Base-by-base conservation (phyloP, 2,888 invertebrate genomes). In the Lacanobia wlatinum region DNA sequence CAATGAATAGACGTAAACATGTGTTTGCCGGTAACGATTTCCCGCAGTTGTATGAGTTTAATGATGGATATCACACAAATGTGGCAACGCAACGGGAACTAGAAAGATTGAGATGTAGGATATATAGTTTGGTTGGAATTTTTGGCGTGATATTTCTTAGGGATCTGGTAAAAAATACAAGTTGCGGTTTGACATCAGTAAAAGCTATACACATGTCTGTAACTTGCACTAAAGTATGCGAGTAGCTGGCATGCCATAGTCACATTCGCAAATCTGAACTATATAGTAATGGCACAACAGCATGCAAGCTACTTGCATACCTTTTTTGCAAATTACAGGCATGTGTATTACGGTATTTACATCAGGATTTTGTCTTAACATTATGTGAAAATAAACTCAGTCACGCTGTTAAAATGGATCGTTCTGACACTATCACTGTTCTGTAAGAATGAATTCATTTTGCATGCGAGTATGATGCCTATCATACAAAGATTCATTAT, bases 1-100 rank as follows among this genome's bases (percentile, higher is more conserved):
- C 88, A 89, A 91, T 94, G 92, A 94, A 94, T 93, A 93, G 94
- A 92, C 86, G 86, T 88, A 91, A 92, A 93, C 94, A 95, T 90
- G 91, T 94, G 94, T 93, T 92, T 73, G 82, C 74, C 78, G 82
- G 85, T 63, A 75, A 56, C 67, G 77, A 78, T 85, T 85, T 85
- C 82, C 59, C 73, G 62, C 60, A 64, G 50, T 69, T 70, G 60
- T 71, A 55, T 62, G 63, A 56, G 63, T 68, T 76, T 70, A 79
- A 81, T 80, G 63, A 78, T 52, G 52, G 56, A 67, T 72, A 63
- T 62, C 23, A 64, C 61, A 64, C 62, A 58, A 70, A 76, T 70
- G 55, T 62, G 40, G 55, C 55, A 50, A 52, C 16, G 6, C 10
- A 10, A 60, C 59, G 38, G 43, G 18, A 58, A 50, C 40, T 56